Conservation (phyloP, 2,113 vertebrate species). For the Apteryx mantelli region DNA sequence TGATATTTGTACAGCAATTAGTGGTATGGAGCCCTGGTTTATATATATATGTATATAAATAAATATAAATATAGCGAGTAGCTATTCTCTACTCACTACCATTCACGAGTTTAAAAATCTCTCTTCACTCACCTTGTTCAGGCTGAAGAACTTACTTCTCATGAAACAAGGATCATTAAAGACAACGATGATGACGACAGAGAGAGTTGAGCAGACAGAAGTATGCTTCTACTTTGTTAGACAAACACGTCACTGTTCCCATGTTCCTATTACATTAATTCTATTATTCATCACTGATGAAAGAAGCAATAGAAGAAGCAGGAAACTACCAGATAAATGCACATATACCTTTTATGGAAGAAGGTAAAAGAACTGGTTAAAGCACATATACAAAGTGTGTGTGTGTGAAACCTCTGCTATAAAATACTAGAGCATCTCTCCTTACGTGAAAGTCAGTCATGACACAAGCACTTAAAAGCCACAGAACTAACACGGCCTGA, state of each 20-base stretch:
- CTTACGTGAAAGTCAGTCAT: background rate
- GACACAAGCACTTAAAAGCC: background rate
- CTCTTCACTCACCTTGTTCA: background rate
- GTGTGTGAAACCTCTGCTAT: rapidly evolving
- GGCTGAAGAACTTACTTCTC: background rate
- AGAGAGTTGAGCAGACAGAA: background rate
- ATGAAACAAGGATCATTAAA: background rate
- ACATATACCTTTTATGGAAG: background rate
- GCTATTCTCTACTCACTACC: background rate
- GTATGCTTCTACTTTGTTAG: background rate
- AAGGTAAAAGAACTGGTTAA: background rate
- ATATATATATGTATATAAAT: background rate
- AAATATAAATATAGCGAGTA: background rate
- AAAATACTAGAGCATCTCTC: background rate
- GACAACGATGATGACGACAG: background rate
- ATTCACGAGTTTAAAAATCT: background rate
- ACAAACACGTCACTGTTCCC: background rate
- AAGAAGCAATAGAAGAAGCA: background rate
- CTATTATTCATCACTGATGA: background rate
- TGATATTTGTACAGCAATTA: background rate
- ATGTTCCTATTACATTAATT: background rate
- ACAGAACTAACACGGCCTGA: background rate
- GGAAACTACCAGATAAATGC: rapidly evolving
- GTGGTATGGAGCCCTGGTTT: background rate
- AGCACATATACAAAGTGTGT: rapidly evolving